phyloP scores from a whole-genome alignment of 2,113 vertebrate species.

The Kryptolebias marmoratus region DNA sequence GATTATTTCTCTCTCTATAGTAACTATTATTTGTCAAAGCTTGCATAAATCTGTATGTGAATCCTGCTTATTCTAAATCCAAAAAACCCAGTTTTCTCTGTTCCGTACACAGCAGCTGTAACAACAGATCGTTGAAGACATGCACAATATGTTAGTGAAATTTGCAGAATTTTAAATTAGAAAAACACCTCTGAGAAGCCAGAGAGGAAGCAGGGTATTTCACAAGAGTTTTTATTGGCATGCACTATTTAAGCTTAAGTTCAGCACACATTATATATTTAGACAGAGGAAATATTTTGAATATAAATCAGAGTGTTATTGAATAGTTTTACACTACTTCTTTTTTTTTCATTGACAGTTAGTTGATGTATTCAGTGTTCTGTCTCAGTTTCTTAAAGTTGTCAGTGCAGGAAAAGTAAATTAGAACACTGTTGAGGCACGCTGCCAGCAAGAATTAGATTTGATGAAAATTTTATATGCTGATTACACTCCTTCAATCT shows the following conservation, averaged over 20 bases:
- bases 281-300: constrained; percentile 38
- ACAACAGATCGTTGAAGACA: constrained; percentile 21
- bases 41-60: background rate
- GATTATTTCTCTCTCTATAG: background rate
- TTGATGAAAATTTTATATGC: constrained; percentile 87
- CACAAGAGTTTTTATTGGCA: constrained; percentile 25
- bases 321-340: constrained; percentile 24
- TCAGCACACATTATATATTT: constrained; percentile 19
- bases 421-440: constrained; percentile 71
- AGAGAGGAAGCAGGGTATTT: constrained; percentile 23
- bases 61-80: background rate
- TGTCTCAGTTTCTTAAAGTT: constrained; percentile 69
- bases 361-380: constrained; percentile 64
- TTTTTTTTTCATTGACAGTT: constrained; percentile 61
- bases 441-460: constrained; percentile 78
- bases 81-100: constrained; percentile 6
- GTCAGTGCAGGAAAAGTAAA: constrained; percentile 74
- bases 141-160: constrained; percentile 19
- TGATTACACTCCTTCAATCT: constrained; percentile 81
- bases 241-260: constrained; percentile 37
- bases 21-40: background rate
- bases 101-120: constrained; percentile 14
- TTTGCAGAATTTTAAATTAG: constrained; percentile 16
- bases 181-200: constrained; percentile 2
- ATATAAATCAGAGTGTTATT: constrained; percentile 28